Evolutionary conservation across 2,797 vertebrate species (phyloP).

Genomic region (Apodemus agrarius): DNA sequence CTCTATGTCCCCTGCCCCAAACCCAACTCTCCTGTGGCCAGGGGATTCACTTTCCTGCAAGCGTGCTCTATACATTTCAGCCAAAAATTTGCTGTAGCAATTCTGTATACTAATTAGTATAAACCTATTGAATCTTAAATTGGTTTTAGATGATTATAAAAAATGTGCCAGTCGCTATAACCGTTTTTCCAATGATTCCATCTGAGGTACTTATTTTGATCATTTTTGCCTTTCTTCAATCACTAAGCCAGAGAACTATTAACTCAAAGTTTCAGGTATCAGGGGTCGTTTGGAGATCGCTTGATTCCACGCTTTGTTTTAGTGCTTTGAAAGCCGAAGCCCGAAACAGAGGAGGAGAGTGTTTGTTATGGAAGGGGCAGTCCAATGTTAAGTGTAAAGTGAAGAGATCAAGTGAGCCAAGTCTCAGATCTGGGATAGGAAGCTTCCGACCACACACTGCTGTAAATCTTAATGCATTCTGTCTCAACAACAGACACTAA

Average conservation of each 20-base stretch:
- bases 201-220: slow-evolving; percentile 31
- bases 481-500: slow-evolving; percentile 72
- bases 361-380: not conserved
- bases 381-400: slow-evolving; percentile 40
- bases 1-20: not conserved
- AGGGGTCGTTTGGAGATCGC: slow-evolving; percentile 33
- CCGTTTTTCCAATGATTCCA: slow-evolving; percentile 36
- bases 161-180: slow-evolving; percentile 1
- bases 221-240: slow-evolving; percentile 6
- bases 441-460: slow-evolving; percentile 52
- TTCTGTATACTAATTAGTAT: not conserved
- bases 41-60: not conserved
- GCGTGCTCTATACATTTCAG: not conserved
- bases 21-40: not conserved
- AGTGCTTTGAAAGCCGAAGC: slow-evolving; percentile 50
- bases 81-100: not conserved
- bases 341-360: not conserved
- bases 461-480: slow-evolving; percentile 67
- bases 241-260: slow-evolving; percentile 51
- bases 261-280: slow-evolving; percentile 60
- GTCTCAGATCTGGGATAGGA: slow-evolving; percentile 57
- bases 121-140: slow-evolving; percentile 6
- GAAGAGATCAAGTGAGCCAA: slow-evolving; percentile 59
- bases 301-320: slow-evolving; percentile 44
- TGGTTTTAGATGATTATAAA: slow-evolving; percentile 45